Base-by-base conservation (phyloP, 2,888 invertebrate species). In the Netelia fuscicornis region DNA sequence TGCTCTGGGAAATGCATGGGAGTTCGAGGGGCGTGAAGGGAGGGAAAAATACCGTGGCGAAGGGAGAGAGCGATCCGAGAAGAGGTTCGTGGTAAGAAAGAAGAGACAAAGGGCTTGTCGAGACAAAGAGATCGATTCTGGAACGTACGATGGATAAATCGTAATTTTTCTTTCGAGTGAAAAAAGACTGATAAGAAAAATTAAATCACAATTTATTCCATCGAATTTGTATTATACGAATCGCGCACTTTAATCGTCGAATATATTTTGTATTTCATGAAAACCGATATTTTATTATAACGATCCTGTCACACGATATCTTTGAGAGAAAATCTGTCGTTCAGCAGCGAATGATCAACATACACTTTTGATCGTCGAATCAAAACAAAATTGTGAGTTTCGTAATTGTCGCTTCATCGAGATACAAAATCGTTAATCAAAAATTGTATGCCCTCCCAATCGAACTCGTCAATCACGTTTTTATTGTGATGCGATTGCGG, bases 51-150 rank as follows among this genome's bases (percentile, higher is more conserved):
- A 70, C 25, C n/a, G 37, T 52, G 42, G 20, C 62, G 65, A 11
- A 74, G 60, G 20, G 23, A 70, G 62, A 8, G 44, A 68, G 56
- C 54, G 68, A 65, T 65, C 30, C 11, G 62, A 67, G 58, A 81
- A 64, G 42, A 48, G 48, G 30, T n/a, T 17, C 20, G 48, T 6
- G 37, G n/a, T 25, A 52, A 75, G 30, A 68, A 20, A 78, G 37
- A 37, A 37, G 74, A 56, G 65, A 3, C n/a, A 62, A 70, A 2
- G 65, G 64, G 54, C 62, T 70, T 56, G 60, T 60, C 44, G 52
- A 54, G 5, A 44, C 71, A 74, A 58, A 85, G 52, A 70, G 58
- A 64, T 72, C 64, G 58, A 13, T 79, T 71, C 54, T 81, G 56
- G n/a, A 70, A 72, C 64, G 37, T 13, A 48, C 13, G 13, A 48